A percentile compares a stretch with the other conserved stretches of the same genome.
Evolutionary conservation across 2,113 vertebrate species (phyloP).

Genomic region (Cottus gobio): DNA sequence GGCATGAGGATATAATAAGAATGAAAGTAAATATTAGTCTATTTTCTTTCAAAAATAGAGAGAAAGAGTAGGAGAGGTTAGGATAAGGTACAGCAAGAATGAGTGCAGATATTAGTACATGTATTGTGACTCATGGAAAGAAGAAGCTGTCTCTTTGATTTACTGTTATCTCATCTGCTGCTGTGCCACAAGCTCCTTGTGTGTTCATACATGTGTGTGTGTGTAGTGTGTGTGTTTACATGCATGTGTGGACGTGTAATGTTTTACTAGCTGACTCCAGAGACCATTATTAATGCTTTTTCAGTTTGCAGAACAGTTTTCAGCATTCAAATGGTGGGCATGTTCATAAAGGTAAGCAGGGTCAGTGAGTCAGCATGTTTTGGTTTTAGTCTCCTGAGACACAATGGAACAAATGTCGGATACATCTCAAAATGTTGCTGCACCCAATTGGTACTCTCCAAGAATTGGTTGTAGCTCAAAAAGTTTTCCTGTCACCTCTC

Average conservation of each 20-base stretch:
- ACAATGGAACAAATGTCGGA: neutral
- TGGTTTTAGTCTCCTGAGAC: neutral
- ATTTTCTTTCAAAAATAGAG: conserved; percentile 10
- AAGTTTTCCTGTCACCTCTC: too few species aligned
- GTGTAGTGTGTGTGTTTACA: conserved; percentile 19
- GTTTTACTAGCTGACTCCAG: conserved; percentile 4
- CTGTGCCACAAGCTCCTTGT: conserved; percentile 31
- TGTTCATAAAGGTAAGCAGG: too few species aligned
- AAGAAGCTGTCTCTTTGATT: conserved; percentile 68
- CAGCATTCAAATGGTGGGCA: neutral
- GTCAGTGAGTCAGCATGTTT: too few species aligned
- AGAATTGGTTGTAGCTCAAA: too few species aligned
- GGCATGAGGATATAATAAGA: neutral
- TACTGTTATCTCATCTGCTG: conserved; percentile 65
- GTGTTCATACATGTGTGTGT: conserved; percentile 10
- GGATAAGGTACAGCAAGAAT: conserved; percentile 33
- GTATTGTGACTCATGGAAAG: conserved; percentile 70
- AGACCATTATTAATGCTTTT: conserved; percentile 19
- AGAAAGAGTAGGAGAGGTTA: neutral
- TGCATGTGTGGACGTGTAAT: conserved; percentile 21
- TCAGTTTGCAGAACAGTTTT: neutral
- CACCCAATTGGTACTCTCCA: too few species aligned
- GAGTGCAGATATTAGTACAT: conserved; percentile 64
- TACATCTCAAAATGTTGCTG: too few species aligned
- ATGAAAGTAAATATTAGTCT: conserved; percentile 12